phyloP scores from a whole-genome alignment of 2,113 vertebrate species.

The Epinephelus moara region DNA sequence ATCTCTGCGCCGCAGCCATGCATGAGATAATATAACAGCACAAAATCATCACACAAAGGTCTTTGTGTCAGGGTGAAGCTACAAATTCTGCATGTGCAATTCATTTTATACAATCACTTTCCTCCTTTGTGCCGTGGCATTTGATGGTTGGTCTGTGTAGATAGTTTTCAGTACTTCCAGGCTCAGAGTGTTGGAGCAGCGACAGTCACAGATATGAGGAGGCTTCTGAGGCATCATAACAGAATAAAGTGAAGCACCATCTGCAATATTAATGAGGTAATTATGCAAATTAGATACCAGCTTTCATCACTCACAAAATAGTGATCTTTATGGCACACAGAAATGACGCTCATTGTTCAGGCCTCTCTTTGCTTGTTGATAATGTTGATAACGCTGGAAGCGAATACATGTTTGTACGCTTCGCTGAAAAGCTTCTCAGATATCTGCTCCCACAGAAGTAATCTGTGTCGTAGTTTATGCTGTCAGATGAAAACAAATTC shows the following conservation, averaged over 20 bases:
- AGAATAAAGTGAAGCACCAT: slow-evolving; percentile 45
- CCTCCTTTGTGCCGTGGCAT: slow-evolving; percentile 16
- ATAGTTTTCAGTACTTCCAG: slow-evolving; percentile 37
- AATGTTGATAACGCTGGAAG: background rate
- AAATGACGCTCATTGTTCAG: slow-evolving; percentile 7
- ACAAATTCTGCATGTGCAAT: slow-evolving; percentile 32
- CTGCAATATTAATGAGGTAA: slow-evolving; percentile 52
- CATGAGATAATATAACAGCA: slow-evolving; percentile 7
- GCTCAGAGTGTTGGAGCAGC: background rate
- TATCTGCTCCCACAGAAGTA: slow-evolving; percentile 10
- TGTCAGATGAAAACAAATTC: slow-evolving; percentile 36
- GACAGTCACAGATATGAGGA: slow-evolving; percentile 22
- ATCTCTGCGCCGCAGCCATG: background rate
- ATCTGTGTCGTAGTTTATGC: slow-evolving; percentile 27
- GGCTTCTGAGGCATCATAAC: slow-evolving; percentile 31
- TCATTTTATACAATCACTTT: slow-evolving; percentile 36
- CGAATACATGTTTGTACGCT: slow-evolving; percentile 13
- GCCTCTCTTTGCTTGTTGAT: background rate
- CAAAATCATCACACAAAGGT: slow-evolving; percentile 5
- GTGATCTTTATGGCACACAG: slow-evolving; percentile 15
- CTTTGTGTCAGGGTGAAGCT: slow-evolving; percentile 21
- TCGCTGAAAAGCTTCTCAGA: slow-evolving; percentile 2
- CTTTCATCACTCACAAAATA: slow-evolving; percentile 44
- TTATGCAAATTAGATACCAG: slow-evolving; percentile 54
- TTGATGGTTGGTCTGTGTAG: slow-evolving; percentile 6